Evolutionary conservation across 2,113 vertebrate species (phyloP), one percentile per base, ranked within the genome.

Genomic region (Poeciliopsis retropinna): DNA sequence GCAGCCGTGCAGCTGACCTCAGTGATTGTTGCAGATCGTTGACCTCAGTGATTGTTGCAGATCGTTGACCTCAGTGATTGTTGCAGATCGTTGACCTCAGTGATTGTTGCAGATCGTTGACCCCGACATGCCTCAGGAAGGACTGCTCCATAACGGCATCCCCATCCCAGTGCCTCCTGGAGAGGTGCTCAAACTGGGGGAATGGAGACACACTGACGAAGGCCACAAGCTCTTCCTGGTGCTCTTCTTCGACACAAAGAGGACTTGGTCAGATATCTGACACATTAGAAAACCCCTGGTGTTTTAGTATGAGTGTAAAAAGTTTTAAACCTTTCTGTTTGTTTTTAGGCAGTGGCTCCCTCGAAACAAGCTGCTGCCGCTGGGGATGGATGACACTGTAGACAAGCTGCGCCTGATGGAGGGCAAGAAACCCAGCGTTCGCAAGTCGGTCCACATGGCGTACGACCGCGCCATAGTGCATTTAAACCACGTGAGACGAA

Each of bases 171-270:
- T 99, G 60, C 98, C 98, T 47, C 98, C 97, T 0, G 60, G 95
- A 93, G 97, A 99, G 75, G 98, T 99, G 79, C 90, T 99, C 87
- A 96, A 96, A 88, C 79, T 99, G 88, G 97, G 97, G 64, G 95
- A 97, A 85, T 95, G 95, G 92, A 95, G 94, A 73, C 94, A 96
- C 90, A 92, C 85, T 2, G 97, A 98, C 79, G 94, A 94, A 63
- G 91, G 85, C 3, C 95, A 98, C 87, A 97, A 96, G 82, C 96
- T 98, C 88, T 99, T 98, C 93, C 95, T 99, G 51, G 97, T 99
- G 88, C 96, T 99, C 79, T 99, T 99, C 93, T 99, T 99, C 92
- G 98, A 99, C 93, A 97, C 98, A 89, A 99, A 99, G 90, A 96
- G 97, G 87, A 99, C 98, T 76, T 99, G 98, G 98, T 99, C 86